Percentiles rank a stretch among this genome's conserved stretches.
phyloP scores from a whole-genome alignment of 2,888 invertebrate genomes.

The Troides helena region DNA sequence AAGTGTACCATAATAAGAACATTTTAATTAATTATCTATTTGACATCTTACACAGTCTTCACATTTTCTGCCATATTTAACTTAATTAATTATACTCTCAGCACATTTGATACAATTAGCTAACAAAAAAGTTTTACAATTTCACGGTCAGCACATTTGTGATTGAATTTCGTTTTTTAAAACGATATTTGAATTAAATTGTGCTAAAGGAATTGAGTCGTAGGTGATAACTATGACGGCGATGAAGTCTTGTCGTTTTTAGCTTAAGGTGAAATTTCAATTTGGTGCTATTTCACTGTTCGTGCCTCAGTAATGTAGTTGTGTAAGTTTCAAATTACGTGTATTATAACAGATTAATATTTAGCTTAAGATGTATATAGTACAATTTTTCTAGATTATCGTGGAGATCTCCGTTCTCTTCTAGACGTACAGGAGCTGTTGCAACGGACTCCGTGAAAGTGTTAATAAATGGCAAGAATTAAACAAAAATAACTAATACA shows the following conservation, averaged over 20 bases:
- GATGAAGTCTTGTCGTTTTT: constrained; percentile 23
- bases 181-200: background rate
- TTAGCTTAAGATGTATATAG: constrained; percentile 23
- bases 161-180: background rate
- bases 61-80: background rate
- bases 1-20: too few species aligned
- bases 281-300: constrained; percentile 75
- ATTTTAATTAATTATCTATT: too few species aligned
- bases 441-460: background rate
- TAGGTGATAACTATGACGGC: background rate
- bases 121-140: background rate
- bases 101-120: background rate
- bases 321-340: constrained; percentile 40
- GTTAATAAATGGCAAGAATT: background rate
- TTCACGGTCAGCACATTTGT: background rate
- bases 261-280: constrained; percentile 43
- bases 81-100: background rate
- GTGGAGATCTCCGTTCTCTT: background rate
- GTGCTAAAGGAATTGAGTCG: constrained; percentile 16
- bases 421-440: background rate
- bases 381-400: background rate
- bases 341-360: constrained; percentile 37
- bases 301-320: constrained; percentile 65
- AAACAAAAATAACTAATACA: background rate
- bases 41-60: background rate